Percentiles rank a stretch among this genome's conserved stretches.
These are phyloP conservation scores for Stigmatopora nigra DNA, from an alignment of 2,113 vertebrate species.

Conservation along the genomic window DNA sequence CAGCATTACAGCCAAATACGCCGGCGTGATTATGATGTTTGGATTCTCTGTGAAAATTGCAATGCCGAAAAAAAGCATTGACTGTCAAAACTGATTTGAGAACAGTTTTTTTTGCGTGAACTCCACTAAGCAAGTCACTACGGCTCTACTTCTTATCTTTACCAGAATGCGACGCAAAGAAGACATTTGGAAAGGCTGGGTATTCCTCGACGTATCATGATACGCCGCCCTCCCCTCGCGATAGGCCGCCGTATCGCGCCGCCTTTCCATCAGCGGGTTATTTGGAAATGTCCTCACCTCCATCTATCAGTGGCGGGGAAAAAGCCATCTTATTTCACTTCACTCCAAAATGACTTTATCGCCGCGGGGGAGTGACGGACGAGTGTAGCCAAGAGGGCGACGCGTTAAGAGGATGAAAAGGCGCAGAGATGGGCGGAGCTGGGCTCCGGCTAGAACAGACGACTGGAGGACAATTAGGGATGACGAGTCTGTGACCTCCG, in stretches of 20 bases:
- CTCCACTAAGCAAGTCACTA: too few species aligned
- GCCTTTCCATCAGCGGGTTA: constrained; percentile 33
- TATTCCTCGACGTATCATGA: constrained; percentile 8
- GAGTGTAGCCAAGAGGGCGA: constrained; percentile 19
- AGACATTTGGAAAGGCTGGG: too few species aligned
- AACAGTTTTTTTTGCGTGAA: too few species aligned
- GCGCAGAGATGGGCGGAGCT: constrained; percentile 14
- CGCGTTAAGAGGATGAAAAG: constrained; percentile 3
- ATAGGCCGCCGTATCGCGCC: constrained; percentile 25
- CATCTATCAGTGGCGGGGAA: constrained; percentile 39
- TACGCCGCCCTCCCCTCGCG: constrained; percentile 9
- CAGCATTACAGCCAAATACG: constrained; percentile 13
- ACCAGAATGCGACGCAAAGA: too few species aligned
- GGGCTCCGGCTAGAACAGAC: constrained; percentile 36
- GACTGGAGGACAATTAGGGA: constrained; percentile 50
- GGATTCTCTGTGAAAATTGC: background rate
- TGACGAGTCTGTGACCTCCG: constrained; percentile 33
- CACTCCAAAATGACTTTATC: constrained; percentile 50
- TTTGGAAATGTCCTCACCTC: constrained; percentile 42
- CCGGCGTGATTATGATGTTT: background rate
- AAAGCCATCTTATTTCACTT: constrained; percentile 53
- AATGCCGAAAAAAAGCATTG: constrained; percentile 18
- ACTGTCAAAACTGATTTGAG: background rate
- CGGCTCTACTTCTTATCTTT: too few species aligned
- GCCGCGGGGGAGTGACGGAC: constrained; percentile 45